phyloP scores from a whole-genome alignment of 2,113 vertebrate genomes.

The Peromyscus maniculatus region DNA sequence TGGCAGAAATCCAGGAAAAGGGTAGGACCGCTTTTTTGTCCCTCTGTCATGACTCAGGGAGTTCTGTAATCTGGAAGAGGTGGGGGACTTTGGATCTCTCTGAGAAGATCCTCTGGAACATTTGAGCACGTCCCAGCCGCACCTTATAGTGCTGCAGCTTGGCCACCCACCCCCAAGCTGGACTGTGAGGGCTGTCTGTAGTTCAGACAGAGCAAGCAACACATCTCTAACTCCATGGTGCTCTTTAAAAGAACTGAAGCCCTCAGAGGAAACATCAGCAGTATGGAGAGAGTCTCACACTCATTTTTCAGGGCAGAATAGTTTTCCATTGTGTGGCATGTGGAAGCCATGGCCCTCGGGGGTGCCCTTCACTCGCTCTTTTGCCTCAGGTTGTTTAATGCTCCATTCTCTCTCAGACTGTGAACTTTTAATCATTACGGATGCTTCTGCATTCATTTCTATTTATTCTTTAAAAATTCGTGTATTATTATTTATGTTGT shows the following conservation, averaged over 20 bases:
- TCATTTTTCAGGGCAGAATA: not conserved
- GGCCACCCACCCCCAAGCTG: fast-evolving
- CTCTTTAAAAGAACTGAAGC: not conserved
- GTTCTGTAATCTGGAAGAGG: not conserved
- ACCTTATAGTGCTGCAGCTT: fast-evolving
- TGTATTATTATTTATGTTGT: not conserved
- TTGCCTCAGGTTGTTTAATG: no score
- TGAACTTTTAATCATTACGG: not conserved
- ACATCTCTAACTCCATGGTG: no score
- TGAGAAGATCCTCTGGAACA: no score
- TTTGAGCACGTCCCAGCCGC: no score
- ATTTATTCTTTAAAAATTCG: not conserved
- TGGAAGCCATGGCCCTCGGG: not conserved
- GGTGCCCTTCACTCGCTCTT: not conserved
- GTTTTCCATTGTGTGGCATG: not conserved
- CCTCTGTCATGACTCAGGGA: fast-evolving
- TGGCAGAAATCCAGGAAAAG: not conserved
- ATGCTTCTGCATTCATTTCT: not conserved
- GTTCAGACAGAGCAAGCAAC: not conserved
- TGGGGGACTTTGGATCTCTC: no score
- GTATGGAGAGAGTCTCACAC: not conserved
- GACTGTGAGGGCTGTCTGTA: fast-evolving
- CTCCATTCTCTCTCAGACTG: not conserved
- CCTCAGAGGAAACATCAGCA: not conserved
- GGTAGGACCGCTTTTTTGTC: fast-evolving